Base-by-base conservation (phyloP, 2,113 vertebrate species). In the Myotis brandtii region DNA sequence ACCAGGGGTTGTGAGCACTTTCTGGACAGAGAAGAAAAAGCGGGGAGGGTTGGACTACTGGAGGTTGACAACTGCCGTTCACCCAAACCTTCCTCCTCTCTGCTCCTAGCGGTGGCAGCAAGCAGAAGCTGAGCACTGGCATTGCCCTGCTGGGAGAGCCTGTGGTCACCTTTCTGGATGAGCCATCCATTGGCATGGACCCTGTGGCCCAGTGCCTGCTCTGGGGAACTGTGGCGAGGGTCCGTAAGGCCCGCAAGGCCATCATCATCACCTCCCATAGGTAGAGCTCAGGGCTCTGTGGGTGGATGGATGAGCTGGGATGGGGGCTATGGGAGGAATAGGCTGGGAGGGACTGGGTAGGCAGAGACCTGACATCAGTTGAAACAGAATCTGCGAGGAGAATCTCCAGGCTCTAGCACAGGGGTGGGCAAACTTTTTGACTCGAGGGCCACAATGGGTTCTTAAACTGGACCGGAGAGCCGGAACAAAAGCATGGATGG, bases 201-300 rank as follows among this genome's bases (percentile, higher is more conserved):
- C 99, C 99, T 0, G 99, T 99, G 91, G 99, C 99, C 76, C 98
- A 99, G 64, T 99, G 99, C 77, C 96, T 99, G 96, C 98, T 99
- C 85, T 99, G 99, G 99, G 99, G 99, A 0, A 99, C 99, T 0
- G 99, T 99, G 66, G 99, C 99, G 0, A 98, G 99, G 94, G 99
- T 99, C 0, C 98, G 99, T 0, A 99, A 99, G 95, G 99, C 99
- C 0, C 99, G 99, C 81, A 99, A 99, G 98, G 99, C 99, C 95
- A 99, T 99, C 85, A 98, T 99, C 97, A 99, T 99, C 97, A 99
- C 99, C 32, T 99, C 99, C 85, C 99, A 99, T 97, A 99, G 99
- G 99, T 99, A 96, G 64, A 46, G 10, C 43, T 10, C 9, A 50
- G 64, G 46, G 9, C 14, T 48, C 66, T 32, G 54, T 34, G 69